Percentiles rank a stretch among this genome's conserved stretches.
These are phyloP conservation scores for Heliconius hewitsoni DNA, from an alignment of 1,140 invertebrate species.

Conservation along the genomic window DNA sequence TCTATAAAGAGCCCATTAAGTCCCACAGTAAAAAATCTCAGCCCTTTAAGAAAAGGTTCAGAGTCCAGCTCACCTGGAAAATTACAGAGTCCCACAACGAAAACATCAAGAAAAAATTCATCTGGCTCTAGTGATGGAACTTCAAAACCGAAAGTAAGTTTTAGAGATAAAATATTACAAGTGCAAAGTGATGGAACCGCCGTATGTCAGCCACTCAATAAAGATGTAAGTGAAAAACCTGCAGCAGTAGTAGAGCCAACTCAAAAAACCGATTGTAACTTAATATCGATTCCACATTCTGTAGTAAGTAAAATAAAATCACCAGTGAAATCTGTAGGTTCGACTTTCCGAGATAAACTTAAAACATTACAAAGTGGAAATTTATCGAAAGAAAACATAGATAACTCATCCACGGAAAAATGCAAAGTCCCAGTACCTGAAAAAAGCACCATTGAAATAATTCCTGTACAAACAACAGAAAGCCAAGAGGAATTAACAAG, in stretches of 20 bases:
- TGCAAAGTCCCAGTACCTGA: slow-evolving; percentile 51
- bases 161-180: slow-evolving; percentile 79
- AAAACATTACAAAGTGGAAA: slow-evolving; percentile 70
- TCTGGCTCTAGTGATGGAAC: slow-evolving; percentile 77
- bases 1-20: slow-evolving; percentile 79
- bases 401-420: slow-evolving; percentile 56
- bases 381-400: slow-evolving; percentile 51
- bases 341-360: slow-evolving; percentile 76
- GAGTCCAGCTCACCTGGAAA: slow-evolving; percentile 78
- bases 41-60: slow-evolving; percentile 75
- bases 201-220: slow-evolving; percentile 70
- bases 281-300: slow-evolving; percentile 79
- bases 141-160: slow-evolving; percentile 78
- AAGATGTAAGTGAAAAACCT: slow-evolving; percentile 70
- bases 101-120: slow-evolving; percentile 77
- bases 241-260: slow-evolving; percentile 72
- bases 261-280: slow-evolving; percentile 71
- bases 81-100: slow-evolving; percentile 74
- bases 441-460: slow-evolving; percentile 58
- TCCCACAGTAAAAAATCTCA: slow-evolving; percentile 77
- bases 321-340: slow-evolving; percentile 74
- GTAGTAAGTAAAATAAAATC: slow-evolving; percentile 81
- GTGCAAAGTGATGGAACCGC: slow-evolving; percentile 78
- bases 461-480: slow-evolving; percentile 53
- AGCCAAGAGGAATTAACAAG: slow-evolving; percentile 59